Evolutionary conservation across 2,797 vertebrate species (phyloP).

Genomic region (Liasis olivaceus): DNA sequence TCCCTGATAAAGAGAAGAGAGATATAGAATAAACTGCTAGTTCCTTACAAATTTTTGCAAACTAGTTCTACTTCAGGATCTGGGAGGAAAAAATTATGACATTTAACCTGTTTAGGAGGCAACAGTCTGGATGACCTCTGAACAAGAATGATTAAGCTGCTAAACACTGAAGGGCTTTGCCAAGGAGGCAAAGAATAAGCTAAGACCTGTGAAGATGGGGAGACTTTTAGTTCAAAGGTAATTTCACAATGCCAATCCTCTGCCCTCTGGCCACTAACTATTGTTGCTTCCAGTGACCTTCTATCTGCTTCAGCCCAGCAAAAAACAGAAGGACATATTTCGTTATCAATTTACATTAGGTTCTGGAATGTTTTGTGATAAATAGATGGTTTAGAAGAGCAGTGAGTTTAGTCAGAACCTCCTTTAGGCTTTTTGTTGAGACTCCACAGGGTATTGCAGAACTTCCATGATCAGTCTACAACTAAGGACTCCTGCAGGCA

Average conservation of each 20-base stretch:
- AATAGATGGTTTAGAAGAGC: constrained; percentile 60
- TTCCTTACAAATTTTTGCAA: not conserved
- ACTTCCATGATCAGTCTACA: constrained; percentile 55
- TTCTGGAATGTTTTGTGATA: constrained; percentile 62
- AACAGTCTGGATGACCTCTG: not conserved
- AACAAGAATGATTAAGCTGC: constrained; percentile 4
- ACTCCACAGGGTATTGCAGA: constrained; percentile 40
- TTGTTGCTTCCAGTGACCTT: constrained; percentile 52
- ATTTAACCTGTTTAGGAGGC: not conserved
- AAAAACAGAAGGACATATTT: constrained; percentile 61
- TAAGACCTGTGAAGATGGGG: not conserved
- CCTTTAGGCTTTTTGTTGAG: constrained; percentile 54
- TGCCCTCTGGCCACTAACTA: constrained; percentile 39
- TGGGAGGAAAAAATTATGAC: constrained; percentile 1
- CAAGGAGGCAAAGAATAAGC: constrained; percentile 5
- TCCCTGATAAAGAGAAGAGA: not conserved
- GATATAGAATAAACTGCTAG: not conserved
- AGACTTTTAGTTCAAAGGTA: constrained; percentile 7
- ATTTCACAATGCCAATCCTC: constrained; percentile 24
- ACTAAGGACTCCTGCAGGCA: constrained; percentile 43
- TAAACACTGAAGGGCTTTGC: not conserved
- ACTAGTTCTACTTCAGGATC: not conserved
- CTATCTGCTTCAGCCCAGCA: constrained; percentile 62
- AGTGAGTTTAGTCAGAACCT: constrained; percentile 57
- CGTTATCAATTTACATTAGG: constrained; percentile 65